Evolutionary conservation across 2,888 invertebrate species (phyloP).

Genomic region (Venustoraphidia nigricollis): DNA sequence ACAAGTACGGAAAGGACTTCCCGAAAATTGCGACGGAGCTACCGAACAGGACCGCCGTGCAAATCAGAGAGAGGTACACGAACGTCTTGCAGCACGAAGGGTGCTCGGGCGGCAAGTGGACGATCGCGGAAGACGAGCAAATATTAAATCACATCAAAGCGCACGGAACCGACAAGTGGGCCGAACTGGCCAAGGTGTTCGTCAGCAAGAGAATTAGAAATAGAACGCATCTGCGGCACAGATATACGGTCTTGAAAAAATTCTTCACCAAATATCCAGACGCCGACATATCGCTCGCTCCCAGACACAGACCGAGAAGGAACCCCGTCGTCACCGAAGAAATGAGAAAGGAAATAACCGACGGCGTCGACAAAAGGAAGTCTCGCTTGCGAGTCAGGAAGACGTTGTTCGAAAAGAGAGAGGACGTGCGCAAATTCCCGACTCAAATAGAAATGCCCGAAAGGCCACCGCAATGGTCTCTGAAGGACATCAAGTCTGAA

Average conservation of each 20-base stretch:
- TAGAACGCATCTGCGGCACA: constrained; percentile 40
- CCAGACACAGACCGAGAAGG: constrained; percentile 16
- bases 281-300: constrained; percentile 24
- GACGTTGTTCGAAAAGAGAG: no score
- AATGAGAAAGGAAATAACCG: no score
- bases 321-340: no score
- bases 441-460: no score
- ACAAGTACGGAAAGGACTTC: constrained; percentile 45
- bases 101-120: constrained; percentile 32
- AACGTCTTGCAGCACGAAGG: constrained; percentile 25
- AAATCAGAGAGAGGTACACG: constrained; percentile 42
- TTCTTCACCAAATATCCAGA: constrained; percentile 35
- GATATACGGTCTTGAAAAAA: constrained; percentile 35
- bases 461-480: no score
- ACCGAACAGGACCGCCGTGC: constrained; percentile 42
- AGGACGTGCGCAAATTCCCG: no score
- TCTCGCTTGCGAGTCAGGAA: no score
- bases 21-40: constrained; percentile 35
- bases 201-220: constrained; percentile 26
- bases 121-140: constrained; percentile 40
- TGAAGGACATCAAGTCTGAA: no score
- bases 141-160: constrained; percentile 36
- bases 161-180: constrained; percentile 34
- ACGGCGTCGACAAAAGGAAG: no score
- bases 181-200: constrained; percentile 33